These are phyloP conservation scores for Muscina levida DNA, from an alignment of 2,888 invertebrate species.

Conservation along the genomic window DNA sequence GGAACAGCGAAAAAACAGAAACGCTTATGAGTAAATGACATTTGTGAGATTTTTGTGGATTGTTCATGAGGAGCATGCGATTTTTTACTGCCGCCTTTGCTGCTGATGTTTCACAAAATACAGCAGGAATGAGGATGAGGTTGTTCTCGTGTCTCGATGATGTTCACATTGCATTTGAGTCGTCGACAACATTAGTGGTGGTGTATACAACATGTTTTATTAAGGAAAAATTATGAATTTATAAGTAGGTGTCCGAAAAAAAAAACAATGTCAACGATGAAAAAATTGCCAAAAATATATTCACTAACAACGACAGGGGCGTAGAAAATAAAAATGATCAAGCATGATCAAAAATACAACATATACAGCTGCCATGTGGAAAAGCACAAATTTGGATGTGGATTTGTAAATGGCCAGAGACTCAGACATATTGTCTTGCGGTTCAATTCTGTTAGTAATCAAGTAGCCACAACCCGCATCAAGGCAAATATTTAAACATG, in stretches of 20 bases:
- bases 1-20: constrained; percentile 31
- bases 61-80: constrained; percentile 16
- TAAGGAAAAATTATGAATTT: constrained; percentile 66
- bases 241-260: constrained; percentile 58
- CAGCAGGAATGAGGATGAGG: neutral
- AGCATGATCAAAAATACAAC: too few relatives aligned
- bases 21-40: constrained; percentile 55
- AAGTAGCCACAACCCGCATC: too few relatives aligned
- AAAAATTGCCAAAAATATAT: constrained; percentile 38
- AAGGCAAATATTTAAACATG: too few relatives aligned
- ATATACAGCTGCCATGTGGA: too few relatives aligned
- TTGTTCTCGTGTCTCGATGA: constrained; percentile 9
- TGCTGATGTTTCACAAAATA: constrained; percentile 14
- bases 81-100: constrained; percentile 12
- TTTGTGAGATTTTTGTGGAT: constrained; percentile 58
- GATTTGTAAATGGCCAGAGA: too few relatives aligned
- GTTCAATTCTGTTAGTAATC: too few relatives aligned
- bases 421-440: too few relatives aligned
- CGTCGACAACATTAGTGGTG: constrained; percentile 60
- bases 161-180: constrained; percentile 9
- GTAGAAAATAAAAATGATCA: too few relatives aligned
- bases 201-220: constrained; percentile 65
- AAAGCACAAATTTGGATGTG: too few relatives aligned
- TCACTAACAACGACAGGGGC: constrained; percentile 22
- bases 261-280: constrained; percentile 28